Conservation (phyloP, 2,797 vertebrate genomes). For the Gallinago nigripennis region DNA sequence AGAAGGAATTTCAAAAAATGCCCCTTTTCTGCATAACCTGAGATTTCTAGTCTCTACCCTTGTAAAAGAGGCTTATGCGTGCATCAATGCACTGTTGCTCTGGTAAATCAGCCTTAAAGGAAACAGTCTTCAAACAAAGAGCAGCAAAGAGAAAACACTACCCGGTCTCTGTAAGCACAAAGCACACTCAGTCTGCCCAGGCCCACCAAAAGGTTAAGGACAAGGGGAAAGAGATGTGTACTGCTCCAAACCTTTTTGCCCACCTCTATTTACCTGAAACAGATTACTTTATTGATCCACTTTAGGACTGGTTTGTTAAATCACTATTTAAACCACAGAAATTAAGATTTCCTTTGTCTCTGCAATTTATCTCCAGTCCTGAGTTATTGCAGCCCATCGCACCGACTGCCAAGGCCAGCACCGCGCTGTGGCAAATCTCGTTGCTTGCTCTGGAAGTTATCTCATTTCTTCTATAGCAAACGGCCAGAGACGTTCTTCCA, state of each 20-base stretch:
- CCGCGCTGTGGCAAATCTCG: rapidly evolving
- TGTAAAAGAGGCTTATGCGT: background rate
- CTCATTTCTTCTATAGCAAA: background rate
- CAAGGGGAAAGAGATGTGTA: background rate
- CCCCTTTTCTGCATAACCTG: background rate
- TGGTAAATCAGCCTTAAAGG: constrained; percentile 41
- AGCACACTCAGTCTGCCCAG: rapidly evolving
- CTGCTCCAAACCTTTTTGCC: background rate
- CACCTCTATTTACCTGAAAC: background rate
- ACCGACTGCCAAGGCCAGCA: rapidly evolving
- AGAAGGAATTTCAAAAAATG: background rate
- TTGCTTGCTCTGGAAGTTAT: background rate
- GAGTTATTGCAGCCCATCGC: background rate
- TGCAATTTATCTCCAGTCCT: background rate
- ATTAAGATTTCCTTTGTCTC: background rate
- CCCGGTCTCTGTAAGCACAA: background rate
- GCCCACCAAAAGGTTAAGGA: background rate
- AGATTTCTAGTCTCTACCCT: background rate
- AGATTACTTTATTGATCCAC: background rate
- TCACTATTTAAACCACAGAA: background rate
- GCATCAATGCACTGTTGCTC: constrained; percentile 8
- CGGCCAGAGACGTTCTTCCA: background rate
- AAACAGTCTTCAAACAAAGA: constrained; percentile 15
- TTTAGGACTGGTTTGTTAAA: background rate
- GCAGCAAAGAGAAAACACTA: background rate